Evolutionary conservation across 2,113 vertebrate genomes (phyloP), one percentile per base, ranked within the genome.

Genomic region (Tachuris rubrigastra): DNA sequence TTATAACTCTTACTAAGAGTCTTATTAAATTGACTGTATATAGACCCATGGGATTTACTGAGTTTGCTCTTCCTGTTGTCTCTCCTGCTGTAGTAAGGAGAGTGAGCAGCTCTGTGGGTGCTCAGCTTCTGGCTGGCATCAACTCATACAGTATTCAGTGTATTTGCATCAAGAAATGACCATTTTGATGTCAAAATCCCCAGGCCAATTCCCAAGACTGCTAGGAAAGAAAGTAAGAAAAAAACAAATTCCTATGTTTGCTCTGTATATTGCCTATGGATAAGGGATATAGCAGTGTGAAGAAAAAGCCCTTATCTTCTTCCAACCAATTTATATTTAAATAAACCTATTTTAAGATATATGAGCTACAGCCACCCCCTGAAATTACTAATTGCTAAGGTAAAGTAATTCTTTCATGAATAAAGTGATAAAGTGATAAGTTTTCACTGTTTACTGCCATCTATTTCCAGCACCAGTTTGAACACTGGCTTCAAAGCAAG

Each of bases 361-460:
- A 73, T 49, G 81, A 94, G 27, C 66, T 91, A 83, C 28, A 87
- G 60, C 27, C 87, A 75, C 41, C 56, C 42, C 69, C 78, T 92
- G 74, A 93, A 95, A 94, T 91, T 66, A 56, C 67, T 97, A 95
- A 94, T 87, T 90, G 68, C 46, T 92, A 81, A 93, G 94, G 97
- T 93, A 79, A 96, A 97, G 94, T 92, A 97, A 90, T 96, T 95
- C 89, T 89, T 96, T 92, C 80, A 78, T 76, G 53, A 73, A 72
- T 83, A 74, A 85, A 94, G 52, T 49, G 85, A 86, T 96, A 93
- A 95, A 92, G n/a, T 65, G 80, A 89, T 92, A 96, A 73, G 31
- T 56, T 69, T 84, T 89, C 37, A 33, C 68, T 94, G 42, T 82
- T 94, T 93, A 69, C 89, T 87, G 24, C 65, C 78, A 92, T 66